Conservation (phyloP, 2,113 vertebrate genomes). For the Clarias batrachus region DNA sequence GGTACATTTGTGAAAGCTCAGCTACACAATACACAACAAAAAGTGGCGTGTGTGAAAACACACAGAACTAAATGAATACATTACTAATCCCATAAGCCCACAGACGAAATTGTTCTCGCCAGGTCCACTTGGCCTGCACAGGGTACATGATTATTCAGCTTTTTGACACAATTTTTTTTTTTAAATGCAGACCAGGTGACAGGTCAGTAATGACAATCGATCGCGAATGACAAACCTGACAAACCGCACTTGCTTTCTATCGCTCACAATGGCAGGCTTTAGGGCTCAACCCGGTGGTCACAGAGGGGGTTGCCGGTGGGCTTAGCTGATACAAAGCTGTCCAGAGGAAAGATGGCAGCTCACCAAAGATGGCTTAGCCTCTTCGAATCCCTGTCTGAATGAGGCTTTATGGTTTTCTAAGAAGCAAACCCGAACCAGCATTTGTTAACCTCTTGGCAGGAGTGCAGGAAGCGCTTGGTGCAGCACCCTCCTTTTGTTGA, state of each 20-base stretch:
- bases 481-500: constrained; percentile 48
- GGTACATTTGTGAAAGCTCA: not conserved
- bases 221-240: not conserved
- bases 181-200: constrained; percentile 30
- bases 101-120: not conserved
- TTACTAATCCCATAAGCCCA: not conserved
- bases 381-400: constrained; percentile 47
- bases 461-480: constrained; percentile 48
- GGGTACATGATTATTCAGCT: not conserved
- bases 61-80: not conserved
- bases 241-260: not conserved
- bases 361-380: constrained; percentile 44
- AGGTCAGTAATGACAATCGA: constrained; percentile 1
- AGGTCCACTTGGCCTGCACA: not conserved
- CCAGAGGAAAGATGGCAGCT: constrained; percentile 34
- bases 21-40: not conserved
- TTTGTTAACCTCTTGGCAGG: constrained; percentile 46
- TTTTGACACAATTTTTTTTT: not conserved
- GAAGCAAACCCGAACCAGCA: constrained; percentile 45
- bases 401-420: constrained; percentile 48
- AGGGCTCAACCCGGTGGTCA: constrained; percentile 34
- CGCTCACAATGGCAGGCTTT: constrained; percentile 25
- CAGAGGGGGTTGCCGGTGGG: constrained; percentile 39
- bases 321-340: constrained; percentile 36
- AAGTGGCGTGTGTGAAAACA: not conserved